phyloP scores from a whole-genome alignment of 2,888 invertebrate genomes.

The Tetropium fuscum region DNA sequence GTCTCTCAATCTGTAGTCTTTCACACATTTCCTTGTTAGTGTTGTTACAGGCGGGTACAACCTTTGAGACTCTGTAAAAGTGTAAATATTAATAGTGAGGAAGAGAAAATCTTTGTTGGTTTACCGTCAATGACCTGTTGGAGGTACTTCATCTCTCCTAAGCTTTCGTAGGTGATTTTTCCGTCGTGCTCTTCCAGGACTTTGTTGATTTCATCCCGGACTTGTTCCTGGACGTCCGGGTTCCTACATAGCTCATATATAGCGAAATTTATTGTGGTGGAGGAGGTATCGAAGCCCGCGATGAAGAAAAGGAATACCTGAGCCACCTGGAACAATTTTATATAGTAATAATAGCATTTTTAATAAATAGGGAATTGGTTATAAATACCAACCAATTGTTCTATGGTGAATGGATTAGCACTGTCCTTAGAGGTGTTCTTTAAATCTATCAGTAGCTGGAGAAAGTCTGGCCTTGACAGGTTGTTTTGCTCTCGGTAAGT shows the following conservation, averaged over 20 bases:
- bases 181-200: slow-evolving; percentile 36
- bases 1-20: not conserved
- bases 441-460: slow-evolving; percentile 43
- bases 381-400: slow-evolving; percentile 40
- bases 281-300: slow-evolving; percentile 48
- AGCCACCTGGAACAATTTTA: not conserved
- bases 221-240: slow-evolving; percentile 39
- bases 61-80: slow-evolving; percentile 44
- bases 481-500: slow-evolving; percentile 41
- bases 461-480: slow-evolving; percentile 39
- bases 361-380: no score
- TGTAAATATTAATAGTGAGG: slow-evolving; percentile 1
- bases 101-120: no score
- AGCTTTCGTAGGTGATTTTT: slow-evolving; percentile 41
- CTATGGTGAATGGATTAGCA: slow-evolving; percentile 37
- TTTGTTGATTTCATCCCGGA: slow-evolving; percentile 35
- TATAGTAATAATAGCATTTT: no score
- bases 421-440: slow-evolving; percentile 34
- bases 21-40: not conserved
- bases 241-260: slow-evolving; percentile 40
- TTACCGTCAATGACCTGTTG: slow-evolving; percentile 42
- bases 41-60: slow-evolving; percentile 44
- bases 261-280: slow-evolving; percentile 42
- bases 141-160: slow-evolving; percentile 44
- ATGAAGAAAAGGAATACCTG: slow-evolving; percentile 32